These are phyloP conservation scores for Standfussiana lucernea DNA, from an alignment of 2,888 invertebrate species.

Conservation along the genomic window DNA sequence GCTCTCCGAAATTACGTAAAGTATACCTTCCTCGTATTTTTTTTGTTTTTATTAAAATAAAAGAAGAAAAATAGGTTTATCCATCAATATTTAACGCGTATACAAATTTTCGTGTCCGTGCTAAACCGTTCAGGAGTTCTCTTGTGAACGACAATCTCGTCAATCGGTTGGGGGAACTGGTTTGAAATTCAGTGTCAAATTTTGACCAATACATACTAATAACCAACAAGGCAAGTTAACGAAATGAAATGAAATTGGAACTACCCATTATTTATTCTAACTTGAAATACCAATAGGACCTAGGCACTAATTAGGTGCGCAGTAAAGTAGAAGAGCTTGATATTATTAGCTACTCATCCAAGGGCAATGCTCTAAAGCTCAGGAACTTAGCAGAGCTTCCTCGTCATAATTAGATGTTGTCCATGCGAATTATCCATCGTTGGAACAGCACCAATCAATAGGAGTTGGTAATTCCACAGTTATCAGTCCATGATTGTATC, in stretches of 20 bases:
- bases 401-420: slow-evolving; percentile 54
- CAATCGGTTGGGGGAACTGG: no score
- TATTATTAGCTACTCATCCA: slow-evolving; percentile 10
- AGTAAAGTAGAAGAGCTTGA: slow-evolving; percentile 7
- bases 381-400: slow-evolving; percentile 45
- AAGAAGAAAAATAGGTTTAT: no score
- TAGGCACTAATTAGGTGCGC: neutral
- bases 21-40: no score
- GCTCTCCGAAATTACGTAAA: neutral
- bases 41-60: no score
- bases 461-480: slow-evolving; percentile 46
- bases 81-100: no score
- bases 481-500: slow-evolving; percentile 41
- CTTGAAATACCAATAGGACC: neutral
- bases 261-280: neutral
- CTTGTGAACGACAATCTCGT: no score
- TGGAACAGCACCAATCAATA: slow-evolving; percentile 44
- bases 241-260: no score
- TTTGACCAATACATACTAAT: no score
- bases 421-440: slow-evolving; percentile 61
- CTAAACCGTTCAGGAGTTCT: no score
- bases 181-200: no score
- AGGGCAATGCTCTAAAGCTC: slow-evolving; percentile 33
- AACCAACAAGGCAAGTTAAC: no score
- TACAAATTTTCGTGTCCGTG: no score